Evolutionary conservation across 2,888 invertebrate genomes (phyloP).

Genomic region (Synergus laeviventris): DNA sequence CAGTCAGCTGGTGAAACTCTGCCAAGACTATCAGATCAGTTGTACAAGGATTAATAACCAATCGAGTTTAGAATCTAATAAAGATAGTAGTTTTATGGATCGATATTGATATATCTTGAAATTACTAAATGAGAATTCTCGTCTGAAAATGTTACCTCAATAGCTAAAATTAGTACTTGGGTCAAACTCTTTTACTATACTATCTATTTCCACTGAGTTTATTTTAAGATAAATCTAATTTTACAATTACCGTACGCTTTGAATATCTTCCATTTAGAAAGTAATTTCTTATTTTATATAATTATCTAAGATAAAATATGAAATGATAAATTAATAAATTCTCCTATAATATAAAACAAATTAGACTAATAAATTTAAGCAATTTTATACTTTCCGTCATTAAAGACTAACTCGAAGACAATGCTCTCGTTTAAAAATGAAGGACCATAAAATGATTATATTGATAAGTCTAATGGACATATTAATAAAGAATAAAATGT

Average conservation of each 20-base stretch:
- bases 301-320: neutral
- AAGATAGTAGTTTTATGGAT: neutral
- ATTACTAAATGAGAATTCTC: neutral
- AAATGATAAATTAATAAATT: neutral
- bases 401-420: neutral
- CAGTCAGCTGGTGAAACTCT: constrained; percentile 8
- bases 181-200: neutral
- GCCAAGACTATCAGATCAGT: neutral
- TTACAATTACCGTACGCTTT: neutral
- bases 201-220: neutral
- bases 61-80: constrained; percentile 11
- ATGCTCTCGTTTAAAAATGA: neutral
- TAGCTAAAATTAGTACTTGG: neutral
- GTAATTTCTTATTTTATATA: neutral
- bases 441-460: neutral
- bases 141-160: neutral
- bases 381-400: too few species aligned
- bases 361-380: too few species aligned
- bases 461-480: neutral
- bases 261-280: neutral
- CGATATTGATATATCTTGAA: neutral
- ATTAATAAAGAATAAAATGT: neutral
- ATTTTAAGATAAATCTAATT: neutral
- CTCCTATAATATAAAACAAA: neutral
- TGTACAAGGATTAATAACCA: constrained; percentile 5